Base-by-base conservation (phyloP, 2,888 invertebrate genomes). In the Octodonta nipae region DNA sequence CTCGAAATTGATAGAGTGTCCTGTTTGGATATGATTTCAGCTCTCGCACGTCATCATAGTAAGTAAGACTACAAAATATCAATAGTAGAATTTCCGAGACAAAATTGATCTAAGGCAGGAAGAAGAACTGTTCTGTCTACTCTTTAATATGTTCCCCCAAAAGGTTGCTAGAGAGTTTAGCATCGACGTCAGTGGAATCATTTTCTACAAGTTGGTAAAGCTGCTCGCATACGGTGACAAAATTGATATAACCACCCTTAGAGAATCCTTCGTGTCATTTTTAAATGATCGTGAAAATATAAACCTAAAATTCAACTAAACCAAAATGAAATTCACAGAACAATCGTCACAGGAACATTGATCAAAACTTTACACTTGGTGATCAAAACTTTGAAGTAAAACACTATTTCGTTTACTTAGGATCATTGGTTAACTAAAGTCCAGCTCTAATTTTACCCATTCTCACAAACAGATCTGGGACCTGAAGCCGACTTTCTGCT, bases 221-320 rank as follows among this genome's bases (percentile, higher is more conserved):
- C 20, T 20, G 20, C 20, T 20, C n/a, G 20, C 20, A 20, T 20
- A 20, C n/a, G 20, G 20, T 20, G 20, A 20, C n/a, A n/a, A n/a
- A 6, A n/a, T 7, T 20, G 20, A 7, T 7, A 20, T 20, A 20
- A 20, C 20, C 20, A 20, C 20, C n/a, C 20, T n/a, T 7, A 20
- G 20, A 20, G n/a, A 20, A 20, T 20, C 20, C 20, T 7, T 20
- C n/a, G 6, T 20, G 20, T 20, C 20, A 20, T n/a, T 20, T 20
- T 20, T n/a, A 20, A 20, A n/a, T 20, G 20, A 6, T 20, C 7
- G 7, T 20, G 20, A 20, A 7, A 20, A n/a, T n/a, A n/a, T 7
- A 6, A 7, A n/a, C 6, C n/a, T 20, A n/a, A 20, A 20, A n/a
- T n/a, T 20, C 20, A 20, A 20, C 6, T 6, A 20, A 20, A 7